phyloP scores from a whole-genome alignment of 2,797 vertebrate species.

The Poecilia wingei region DNA sequence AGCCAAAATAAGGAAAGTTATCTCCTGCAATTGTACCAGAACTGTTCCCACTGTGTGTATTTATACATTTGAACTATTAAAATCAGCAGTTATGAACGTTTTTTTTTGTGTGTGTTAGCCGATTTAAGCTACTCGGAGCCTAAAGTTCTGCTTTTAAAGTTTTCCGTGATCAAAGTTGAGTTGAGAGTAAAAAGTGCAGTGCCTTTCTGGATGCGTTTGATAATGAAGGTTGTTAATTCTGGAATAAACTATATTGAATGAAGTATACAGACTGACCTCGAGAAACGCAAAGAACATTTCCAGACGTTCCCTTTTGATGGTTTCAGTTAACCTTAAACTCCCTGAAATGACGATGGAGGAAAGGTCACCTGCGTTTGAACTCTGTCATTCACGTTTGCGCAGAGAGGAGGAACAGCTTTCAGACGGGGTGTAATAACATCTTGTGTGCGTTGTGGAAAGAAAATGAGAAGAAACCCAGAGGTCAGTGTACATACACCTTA shows the following conservation, averaged over 20 bases:
- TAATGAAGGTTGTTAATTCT: not conserved
- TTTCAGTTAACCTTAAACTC: not conserved
- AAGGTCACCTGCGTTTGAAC: conserved; percentile 11
- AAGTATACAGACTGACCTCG: conserved; percentile 8
- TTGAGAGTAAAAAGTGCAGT: not conserved
- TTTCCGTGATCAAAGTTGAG: not conserved
- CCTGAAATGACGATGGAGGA: not conserved
- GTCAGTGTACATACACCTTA: not conserved
- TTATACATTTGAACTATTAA: not conserved
- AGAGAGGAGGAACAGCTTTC: not conserved
- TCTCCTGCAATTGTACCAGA: too few species aligned
- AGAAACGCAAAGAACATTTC: not conserved
- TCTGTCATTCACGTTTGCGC: not conserved
- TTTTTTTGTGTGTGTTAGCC: too few species aligned
- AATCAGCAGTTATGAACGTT: not conserved
- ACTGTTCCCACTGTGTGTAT: not conserved
- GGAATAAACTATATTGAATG: not conserved
- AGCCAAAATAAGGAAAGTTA: too few species aligned
- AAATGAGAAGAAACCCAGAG: conserved; percentile 3
- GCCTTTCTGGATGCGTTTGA: not conserved
- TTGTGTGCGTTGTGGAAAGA: not conserved
- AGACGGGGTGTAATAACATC: not conserved
- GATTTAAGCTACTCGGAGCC: not conserved
- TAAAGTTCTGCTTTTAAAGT: not conserved
- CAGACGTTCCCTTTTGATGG: not conserved